Percentiles rank a stretch among this genome's conserved stretches.
These are phyloP conservation scores for Ammodytes marinus DNA, from an alignment of 2,113 vertebrate genomes.

Conservation along the genomic window DNA sequence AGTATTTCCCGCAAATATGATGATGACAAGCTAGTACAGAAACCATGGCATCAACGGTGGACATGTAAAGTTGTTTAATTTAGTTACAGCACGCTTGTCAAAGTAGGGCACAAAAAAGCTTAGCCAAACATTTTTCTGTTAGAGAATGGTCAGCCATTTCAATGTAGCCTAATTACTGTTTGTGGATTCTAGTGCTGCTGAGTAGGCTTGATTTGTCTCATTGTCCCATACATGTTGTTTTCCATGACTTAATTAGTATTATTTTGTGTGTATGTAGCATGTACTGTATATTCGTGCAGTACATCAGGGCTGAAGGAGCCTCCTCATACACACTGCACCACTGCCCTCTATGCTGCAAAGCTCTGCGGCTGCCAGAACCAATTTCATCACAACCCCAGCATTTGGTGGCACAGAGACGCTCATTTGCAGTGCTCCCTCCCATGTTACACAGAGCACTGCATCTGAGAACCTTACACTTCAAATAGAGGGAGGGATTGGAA, in stretches of 20 bases:
- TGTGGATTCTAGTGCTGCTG: conserved; percentile 50
- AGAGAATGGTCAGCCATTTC: conserved; percentile 45
- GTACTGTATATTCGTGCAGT: conserved; percentile 33
- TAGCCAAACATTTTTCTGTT: conserved; percentile 41
- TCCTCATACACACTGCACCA: conserved; percentile 56
- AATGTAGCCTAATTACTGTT: conserved; percentile 49
- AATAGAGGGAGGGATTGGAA: conserved; percentile 20
- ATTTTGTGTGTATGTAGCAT: conserved; percentile 8
- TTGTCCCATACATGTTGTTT: conserved; percentile 5
- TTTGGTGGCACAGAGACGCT: conserved; percentile 36
- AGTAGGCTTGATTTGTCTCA: conserved; percentile 47
- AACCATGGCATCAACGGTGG: conserved; percentile 50
- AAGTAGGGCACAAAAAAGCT: conserved; percentile 60
- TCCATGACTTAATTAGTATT: background rate
- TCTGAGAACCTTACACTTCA: conserved; percentile 38
- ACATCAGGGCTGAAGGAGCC: conserved; percentile 34
- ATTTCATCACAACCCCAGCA: conserved; percentile 62
- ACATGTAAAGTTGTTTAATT: conserved; percentile 32
- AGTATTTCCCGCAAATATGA: conserved; percentile 35
- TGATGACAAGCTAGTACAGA: conserved; percentile 48
- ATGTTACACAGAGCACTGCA: conserved; percentile 19
- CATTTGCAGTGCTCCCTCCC: conserved; percentile 39
- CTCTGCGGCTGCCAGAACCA: conserved; percentile 62
- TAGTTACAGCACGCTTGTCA: conserved; percentile 46
- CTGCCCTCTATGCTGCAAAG: conserved; percentile 64